These are phyloP conservation scores for Tuta absoluta DNA, from an alignment of 2,888 invertebrate genomes.

Conservation along the genomic window DNA sequence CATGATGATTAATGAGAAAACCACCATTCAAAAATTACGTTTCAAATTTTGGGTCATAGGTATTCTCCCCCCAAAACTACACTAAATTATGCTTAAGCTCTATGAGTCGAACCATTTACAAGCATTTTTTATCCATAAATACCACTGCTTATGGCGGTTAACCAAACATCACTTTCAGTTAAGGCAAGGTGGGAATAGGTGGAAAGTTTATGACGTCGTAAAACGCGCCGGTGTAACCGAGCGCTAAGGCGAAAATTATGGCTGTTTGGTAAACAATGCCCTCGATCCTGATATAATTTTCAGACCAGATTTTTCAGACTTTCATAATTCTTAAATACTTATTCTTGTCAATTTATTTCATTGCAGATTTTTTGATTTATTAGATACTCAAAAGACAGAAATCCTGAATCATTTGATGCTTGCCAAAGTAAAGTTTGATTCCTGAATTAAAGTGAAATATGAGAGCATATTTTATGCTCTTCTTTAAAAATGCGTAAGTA, in stretches of 20 bases:
- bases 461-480: not conserved
- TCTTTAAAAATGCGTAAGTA: no score
- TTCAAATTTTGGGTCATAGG: no score
- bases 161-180: conserved; percentile 8
- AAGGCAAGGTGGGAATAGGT: conserved; percentile 13
- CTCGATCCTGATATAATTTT: not conserved
- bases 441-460: not conserved
- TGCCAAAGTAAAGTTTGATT: not conserved
- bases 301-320: no score
- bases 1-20: no score
- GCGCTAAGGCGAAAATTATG: conserved; percentile 15
- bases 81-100: not conserved
- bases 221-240: conserved; percentile 2
- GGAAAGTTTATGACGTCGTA: conserved; percentile 4
- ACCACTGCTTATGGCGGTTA: not conserved
- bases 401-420: no score
- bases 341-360: no score
- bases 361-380: no score
- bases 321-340: no score
- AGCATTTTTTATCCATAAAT: not conserved
- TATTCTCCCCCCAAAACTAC: no score
- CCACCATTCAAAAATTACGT: no score
- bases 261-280: conserved; percentile 6
- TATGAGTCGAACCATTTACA: not conserved
- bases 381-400: no score